These are phyloP conservation scores for Phyllotreta cruciferae DNA, from an alignment of 2,888 invertebrate species.

Conservation along the genomic window DNA sequence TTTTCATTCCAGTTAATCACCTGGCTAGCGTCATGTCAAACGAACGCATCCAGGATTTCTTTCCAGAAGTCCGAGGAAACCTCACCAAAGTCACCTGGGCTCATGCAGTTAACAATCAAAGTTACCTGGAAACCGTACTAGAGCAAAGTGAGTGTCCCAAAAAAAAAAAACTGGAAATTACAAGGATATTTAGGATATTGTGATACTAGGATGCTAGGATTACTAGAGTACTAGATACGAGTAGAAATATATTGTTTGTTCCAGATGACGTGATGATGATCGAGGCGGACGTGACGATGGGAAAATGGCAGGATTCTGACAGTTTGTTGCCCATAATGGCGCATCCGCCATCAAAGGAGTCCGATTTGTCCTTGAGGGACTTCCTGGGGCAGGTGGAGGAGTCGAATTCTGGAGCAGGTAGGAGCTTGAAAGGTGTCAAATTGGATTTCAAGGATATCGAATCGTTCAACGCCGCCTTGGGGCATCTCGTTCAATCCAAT, in stretches of 20 bases:
- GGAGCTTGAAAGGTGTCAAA: slow-evolving; percentile 76
- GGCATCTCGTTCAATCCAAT: slow-evolving; percentile 57
- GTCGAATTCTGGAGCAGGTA: slow-evolving; percentile 22
- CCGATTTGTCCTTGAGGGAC: slow-evolving; percentile 76
- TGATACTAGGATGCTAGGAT: no score
- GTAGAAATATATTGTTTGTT: no score
- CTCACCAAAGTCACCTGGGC: slow-evolving; percentile 81
- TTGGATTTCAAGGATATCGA: slow-evolving; percentile 86
- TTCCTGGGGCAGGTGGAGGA: slow-evolving; percentile 64
- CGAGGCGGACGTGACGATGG: slow-evolving; percentile 84
- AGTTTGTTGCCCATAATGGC: slow-evolving; percentile 78
- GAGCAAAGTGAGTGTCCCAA: slow-evolving; percentile 49
- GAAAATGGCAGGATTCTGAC: slow-evolving; percentile 63
- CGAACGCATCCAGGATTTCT: slow-evolving; percentile 52
- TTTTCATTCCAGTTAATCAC: no score
- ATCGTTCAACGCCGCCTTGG: slow-evolving; percentile 69
- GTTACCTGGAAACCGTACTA: slow-evolving; percentile 69
- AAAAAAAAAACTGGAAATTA: not conserved
- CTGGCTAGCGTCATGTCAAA: no score
- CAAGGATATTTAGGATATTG: no score
- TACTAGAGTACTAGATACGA: no score
- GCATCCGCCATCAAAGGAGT: slow-evolving; percentile 76
- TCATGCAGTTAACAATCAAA: slow-evolving; percentile 81
- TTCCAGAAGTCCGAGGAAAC: slow-evolving; percentile 65
- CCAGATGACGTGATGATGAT: slow-evolving; percentile 69